Conservation (phyloP, 1,140 invertebrate species). For the Heterodera schachtii region DNA sequence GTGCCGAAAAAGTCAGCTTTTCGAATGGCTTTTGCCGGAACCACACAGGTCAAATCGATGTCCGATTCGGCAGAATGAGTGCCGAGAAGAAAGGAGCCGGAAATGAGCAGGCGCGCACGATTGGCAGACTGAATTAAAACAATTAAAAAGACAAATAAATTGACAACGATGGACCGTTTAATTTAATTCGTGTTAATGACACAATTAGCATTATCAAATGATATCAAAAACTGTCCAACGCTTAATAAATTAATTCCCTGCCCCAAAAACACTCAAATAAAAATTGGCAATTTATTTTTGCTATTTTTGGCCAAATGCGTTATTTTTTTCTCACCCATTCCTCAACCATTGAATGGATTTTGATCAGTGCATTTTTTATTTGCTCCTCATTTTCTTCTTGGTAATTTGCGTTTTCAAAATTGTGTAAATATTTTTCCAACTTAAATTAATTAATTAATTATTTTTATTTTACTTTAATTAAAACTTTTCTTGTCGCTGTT, state of each 20-base stretch:
- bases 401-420: neutral
- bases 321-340: neutral
- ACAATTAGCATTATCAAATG: too few species aligned
- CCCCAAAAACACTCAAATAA: too few species aligned
- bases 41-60: neutral
- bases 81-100: neutral
- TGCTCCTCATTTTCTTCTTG: neutral
- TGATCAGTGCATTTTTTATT: neutral
- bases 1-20: neutral
- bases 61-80: neutral
- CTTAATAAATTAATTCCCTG: too few species aligned
- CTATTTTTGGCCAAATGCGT: too few species aligned
- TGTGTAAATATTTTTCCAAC: neutral
- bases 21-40: neutral
- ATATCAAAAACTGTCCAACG: too few species aligned
- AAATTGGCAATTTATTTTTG: too few species aligned
- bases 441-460: neutral
- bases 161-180: too few species aligned
- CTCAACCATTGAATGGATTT: neutral
- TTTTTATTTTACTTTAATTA: too few species aligned
- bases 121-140: neutral
- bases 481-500: neutral
- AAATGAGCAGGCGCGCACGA: neutral
- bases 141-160: too few species aligned
- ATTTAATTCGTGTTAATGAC: too few species aligned